Percentiles rank a stretch among this genome's conserved stretches.
Evolutionary conservation across 2,113 vertebrate genomes (phyloP).

Genomic region (Scalopus aquaticus): DNA sequence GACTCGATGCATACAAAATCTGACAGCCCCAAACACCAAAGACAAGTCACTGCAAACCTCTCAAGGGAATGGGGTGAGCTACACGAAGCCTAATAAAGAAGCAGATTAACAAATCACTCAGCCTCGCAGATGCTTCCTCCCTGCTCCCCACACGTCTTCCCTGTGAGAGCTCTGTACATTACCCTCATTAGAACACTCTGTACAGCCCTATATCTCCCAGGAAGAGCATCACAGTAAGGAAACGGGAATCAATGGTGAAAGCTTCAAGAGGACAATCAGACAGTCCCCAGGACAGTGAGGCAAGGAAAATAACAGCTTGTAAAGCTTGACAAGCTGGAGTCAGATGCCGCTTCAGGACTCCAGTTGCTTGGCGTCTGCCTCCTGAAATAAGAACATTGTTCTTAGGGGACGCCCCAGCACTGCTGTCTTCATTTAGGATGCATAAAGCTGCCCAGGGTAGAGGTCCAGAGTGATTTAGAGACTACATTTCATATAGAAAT

Average conservation of each 20-base stretch:
- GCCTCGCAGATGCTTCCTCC: slow-evolving; percentile 35
- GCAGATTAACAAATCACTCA: slow-evolving; percentile 62
- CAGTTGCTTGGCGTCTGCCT: slow-evolving; percentile 67
- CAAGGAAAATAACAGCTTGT: slow-evolving; percentile 78
- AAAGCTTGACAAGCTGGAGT: slow-evolving; percentile 75
- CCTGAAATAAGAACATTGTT: slow-evolving; percentile 74
- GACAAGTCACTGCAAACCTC: not conserved
- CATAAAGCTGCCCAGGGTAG: slow-evolving; percentile 47
- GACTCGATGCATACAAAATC: slow-evolving; percentile 13
- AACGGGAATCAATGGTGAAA: slow-evolving; percentile 67
- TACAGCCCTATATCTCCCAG: slow-evolving; percentile 41
- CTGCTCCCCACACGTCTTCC: slow-evolving; percentile 33
- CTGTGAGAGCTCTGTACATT: slow-evolving; percentile 54
- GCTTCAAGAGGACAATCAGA: slow-evolving; percentile 79
- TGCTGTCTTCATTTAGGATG: slow-evolving; percentile 65
- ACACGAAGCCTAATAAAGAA: slow-evolving; percentile 65
- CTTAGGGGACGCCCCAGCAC: slow-evolving; percentile 53
- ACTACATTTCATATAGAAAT: slow-evolving; percentile 57
- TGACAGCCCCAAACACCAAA: not conserved
- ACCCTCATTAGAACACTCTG: slow-evolving; percentile 71
- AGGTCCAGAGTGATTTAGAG: slow-evolving; percentile 46
- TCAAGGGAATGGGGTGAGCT: slow-evolving; percentile 1
- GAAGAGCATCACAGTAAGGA: slow-evolving; percentile 64
- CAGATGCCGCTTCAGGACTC: slow-evolving; percentile 79
- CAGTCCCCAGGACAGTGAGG: slow-evolving; percentile 64